Percentiles rank a stretch among this genome's conserved stretches.
phyloP scores from a whole-genome alignment of 2,797 vertebrate genomes.

The Hypotaenidia philippensis region DNA sequence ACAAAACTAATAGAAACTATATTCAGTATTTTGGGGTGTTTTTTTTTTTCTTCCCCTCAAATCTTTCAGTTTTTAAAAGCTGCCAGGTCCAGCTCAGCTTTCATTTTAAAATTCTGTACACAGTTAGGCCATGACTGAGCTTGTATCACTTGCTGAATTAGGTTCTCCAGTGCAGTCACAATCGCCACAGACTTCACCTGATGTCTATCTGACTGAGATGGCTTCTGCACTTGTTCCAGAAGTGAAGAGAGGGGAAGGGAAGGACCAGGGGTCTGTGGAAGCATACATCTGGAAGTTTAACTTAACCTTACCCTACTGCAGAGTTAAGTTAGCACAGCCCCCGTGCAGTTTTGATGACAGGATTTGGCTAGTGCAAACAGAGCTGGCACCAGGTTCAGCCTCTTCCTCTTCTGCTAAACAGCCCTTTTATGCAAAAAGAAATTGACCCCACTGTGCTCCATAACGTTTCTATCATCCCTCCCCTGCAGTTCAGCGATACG shows the following conservation, averaged over 20 bases:
- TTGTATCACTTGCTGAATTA: not conserved
- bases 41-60: not conserved
- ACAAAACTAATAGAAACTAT: not conserved
- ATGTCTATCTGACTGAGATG: not conserved
- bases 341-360: not conserved
- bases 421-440: constrained; percentile 18
- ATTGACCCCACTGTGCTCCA: not conserved
- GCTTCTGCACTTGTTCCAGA: not conserved
- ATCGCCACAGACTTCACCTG: not conserved
- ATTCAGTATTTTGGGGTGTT: not conserved
- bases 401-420: constrained; percentile 16
- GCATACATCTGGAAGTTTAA: not conserved
- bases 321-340: not conserved
- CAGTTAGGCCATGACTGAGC: not conserved
- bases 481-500: not conserved
- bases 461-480: constrained; percentile 29
- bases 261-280: not conserved
- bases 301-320: not conserved
- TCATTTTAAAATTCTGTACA: not conserved
- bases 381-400: constrained; percentile 14
- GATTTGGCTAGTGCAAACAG: constrained; percentile 11
- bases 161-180: not conserved
- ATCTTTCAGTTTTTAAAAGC: not conserved
- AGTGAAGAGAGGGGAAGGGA: not conserved
- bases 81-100: not conserved